Evolutionary conservation across 2,888 invertebrate genomes (phyloP).

Genomic region (Meteorus colon): DNA sequence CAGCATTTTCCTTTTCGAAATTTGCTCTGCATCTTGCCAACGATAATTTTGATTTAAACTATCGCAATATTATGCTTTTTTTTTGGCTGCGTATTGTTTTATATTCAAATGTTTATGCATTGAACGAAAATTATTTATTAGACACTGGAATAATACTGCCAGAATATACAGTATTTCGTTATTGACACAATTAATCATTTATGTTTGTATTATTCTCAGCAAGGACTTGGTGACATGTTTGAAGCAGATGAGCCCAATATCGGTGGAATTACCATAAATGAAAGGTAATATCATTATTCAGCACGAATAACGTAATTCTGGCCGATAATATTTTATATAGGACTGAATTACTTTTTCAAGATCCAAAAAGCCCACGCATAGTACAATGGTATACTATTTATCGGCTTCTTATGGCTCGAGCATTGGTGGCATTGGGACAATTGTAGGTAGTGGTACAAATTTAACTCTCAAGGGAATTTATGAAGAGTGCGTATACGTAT

Average conservation of each 20-base stretch:
- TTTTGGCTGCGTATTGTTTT: no score
- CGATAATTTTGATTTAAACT: no score
- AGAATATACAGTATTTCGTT: no score
- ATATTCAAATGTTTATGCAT: no score
- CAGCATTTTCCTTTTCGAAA: not conserved
- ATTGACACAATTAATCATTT: conserved; percentile 8
- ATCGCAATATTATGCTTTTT: no score
- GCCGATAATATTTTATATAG: conserved; percentile 1
- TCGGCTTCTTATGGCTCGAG: conserved; percentile 88
- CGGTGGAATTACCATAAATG: conserved; percentile 50
- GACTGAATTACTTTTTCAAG: conserved; percentile 66
- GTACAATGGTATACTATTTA: conserved; percentile 85
- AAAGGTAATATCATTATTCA: conserved; percentile 44
- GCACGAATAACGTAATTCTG: not conserved
- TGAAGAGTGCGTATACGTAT: conserved; percentile 76
- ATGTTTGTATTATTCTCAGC: conserved; percentile 59
- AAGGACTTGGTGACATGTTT: conserved; percentile 72
- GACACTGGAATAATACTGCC: no score
- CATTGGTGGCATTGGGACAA: conserved; percentile 82
- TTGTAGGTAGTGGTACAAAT: conserved; percentile 88
- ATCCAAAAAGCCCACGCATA: conserved; percentile 80
- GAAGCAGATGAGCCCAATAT: conserved; percentile 53
- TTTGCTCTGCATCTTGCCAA: no score
- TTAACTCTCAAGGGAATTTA: conserved; percentile 88
- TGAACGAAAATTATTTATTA: no score